Percentiles rank a stretch among this genome's conserved stretches.
phyloP scores from a whole-genome alignment of 2,888 invertebrate genomes.

The Callyntrura guangdongensis region DNA sequence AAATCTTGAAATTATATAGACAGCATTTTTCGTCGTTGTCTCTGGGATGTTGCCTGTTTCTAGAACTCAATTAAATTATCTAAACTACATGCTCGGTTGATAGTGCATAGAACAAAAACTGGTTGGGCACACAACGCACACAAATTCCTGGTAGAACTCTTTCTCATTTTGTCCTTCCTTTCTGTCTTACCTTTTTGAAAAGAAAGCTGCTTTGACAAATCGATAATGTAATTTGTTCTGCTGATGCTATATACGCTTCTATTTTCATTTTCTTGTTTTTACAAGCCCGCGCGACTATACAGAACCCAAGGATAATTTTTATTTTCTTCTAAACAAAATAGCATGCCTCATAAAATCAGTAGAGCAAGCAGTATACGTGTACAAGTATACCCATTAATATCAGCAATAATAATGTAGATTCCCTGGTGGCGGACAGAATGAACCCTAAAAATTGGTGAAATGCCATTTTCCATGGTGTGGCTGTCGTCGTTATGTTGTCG shows the following conservation, averaged over 20 bases:
- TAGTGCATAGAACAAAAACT: neutral
- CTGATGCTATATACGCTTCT: neutral
- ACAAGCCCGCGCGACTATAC: slow-evolving; percentile 17
- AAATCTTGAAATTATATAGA: too few relatives aligned
- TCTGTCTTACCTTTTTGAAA: slow-evolving; percentile 13
- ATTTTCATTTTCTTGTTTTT: slow-evolving; percentile 22
- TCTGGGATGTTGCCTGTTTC: too few relatives aligned
- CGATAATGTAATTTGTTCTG: slow-evolving; percentile 58
- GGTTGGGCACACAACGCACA: neutral
- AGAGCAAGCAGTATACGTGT: neutral
- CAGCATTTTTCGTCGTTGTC: too few relatives aligned
- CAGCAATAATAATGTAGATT: slow-evolving; percentile 10
- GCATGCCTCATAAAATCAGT: slow-evolving; percentile 48
- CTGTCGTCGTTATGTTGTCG: slow-evolving; percentile 56
- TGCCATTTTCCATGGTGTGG: slow-evolving; percentile 45
- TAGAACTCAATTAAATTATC: neutral
- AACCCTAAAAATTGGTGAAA: slow-evolving; percentile 48
- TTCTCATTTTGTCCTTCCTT: neutral
- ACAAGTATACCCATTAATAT: neutral
- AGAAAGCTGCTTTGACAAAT: slow-evolving; percentile 42
- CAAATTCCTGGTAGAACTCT: slow-evolving; percentile 1
- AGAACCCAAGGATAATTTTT: slow-evolving; percentile 37
- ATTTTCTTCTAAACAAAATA: slow-evolving; percentile 38
- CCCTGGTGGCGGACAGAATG: slow-evolving; percentile 36
- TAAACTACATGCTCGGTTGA: slow-evolving; percentile 4